Percentiles rank a stretch among this genome's conserved stretches.
Conservation (phyloP, 2,113 vertebrate species). For the Harpagus bidentatus region DNA sequence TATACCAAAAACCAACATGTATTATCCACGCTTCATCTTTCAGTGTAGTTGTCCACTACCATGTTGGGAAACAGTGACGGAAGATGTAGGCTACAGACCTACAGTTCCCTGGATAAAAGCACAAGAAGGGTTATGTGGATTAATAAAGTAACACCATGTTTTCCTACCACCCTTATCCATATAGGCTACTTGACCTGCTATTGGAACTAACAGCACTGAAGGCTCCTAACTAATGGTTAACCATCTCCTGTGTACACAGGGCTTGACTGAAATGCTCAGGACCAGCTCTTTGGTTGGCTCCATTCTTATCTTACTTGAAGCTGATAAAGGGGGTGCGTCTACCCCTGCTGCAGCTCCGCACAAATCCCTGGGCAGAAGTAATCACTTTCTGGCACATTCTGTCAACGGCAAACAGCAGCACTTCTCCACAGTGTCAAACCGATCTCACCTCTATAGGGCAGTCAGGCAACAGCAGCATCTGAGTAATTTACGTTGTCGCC, state of each 20-base stretch:
- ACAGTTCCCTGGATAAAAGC: not conserved
- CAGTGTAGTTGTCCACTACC: not conserved
- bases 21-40: not conserved
- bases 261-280: not conserved
- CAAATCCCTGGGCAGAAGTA: not conserved
- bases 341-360: not conserved
- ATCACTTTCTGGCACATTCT: conserved; percentile 15
- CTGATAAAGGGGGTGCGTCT: not conserved
- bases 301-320: conserved; percentile 49
- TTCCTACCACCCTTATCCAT: not conserved
- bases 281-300: not conserved
- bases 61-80: not conserved
- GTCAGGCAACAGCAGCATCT: not conserved
- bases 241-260: not conserved
- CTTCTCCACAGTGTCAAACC: not conserved
- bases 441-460: not conserved
- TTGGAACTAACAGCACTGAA: not conserved
- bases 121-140: not conserved
- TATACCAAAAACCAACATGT: rapidly evolving
- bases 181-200: not conserved
- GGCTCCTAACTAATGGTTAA: not conserved
- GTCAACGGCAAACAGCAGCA: not conserved
- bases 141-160: not conserved
- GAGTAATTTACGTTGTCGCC: not conserved
- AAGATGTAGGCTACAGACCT: not conserved